Evolutionary conservation across 2,113 vertebrate genomes (phyloP).

Genomic region (Cyanoderma ruficeps): DNA sequence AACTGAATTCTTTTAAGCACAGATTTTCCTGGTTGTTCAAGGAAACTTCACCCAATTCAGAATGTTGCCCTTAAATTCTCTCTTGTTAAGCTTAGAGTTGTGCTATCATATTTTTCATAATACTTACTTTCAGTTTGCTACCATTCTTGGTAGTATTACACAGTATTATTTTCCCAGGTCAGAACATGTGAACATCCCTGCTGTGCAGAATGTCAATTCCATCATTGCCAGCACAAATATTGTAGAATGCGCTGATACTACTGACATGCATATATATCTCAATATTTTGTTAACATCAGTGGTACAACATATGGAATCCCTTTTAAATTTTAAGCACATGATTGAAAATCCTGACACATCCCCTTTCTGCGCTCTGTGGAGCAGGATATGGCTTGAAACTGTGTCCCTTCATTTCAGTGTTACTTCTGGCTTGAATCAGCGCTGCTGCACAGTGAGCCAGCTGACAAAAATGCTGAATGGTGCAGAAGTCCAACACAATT

Average conservation of each 20-base stretch:
- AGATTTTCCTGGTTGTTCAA: not conserved
- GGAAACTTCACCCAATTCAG: not conserved
- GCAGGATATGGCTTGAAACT: slow-evolving; percentile 32
- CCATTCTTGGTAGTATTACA: not conserved
- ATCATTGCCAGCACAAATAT: not conserved
- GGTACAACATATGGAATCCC: not conserved
- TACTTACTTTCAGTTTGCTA: not conserved
- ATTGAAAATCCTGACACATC: slow-evolving; percentile 51
- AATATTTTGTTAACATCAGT: not conserved
- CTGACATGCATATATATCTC: not conserved
- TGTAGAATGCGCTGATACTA: not conserved
- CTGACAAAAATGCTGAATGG: slow-evolving; percentile 41
- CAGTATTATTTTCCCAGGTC: not conserved
- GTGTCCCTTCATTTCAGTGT: slow-evolving; percentile 3
- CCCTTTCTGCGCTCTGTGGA: slow-evolving; percentile 16
- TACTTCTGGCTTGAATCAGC: slow-evolving; percentile 62
- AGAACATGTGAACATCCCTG: not conserved
- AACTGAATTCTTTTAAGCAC: not conserved
- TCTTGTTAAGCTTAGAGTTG: not conserved
- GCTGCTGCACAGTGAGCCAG: not conserved
- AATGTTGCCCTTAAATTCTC: not conserved
- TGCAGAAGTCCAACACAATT: slow-evolving; percentile 19
- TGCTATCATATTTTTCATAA: not conserved
- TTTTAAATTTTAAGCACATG: slow-evolving; percentile 46
- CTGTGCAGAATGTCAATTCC: not conserved